A percentile compares a stretch with the other conserved stretches of the same genome.
These are phyloP conservation scores for Rhorus exstirpatorius DNA, from an alignment of 2,888 invertebrate genomes.

Conservation along the genomic window DNA sequence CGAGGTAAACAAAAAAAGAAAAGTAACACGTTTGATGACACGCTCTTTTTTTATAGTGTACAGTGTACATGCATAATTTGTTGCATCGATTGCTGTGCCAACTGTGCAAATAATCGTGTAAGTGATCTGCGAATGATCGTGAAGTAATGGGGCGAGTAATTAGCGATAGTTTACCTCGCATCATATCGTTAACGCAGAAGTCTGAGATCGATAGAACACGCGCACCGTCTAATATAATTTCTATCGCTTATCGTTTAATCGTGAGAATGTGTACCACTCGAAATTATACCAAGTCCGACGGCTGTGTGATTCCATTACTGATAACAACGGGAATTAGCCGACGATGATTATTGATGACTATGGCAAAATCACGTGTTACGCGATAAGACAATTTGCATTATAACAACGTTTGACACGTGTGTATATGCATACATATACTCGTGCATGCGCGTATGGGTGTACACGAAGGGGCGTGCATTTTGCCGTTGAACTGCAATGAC, in stretches of 20 bases:
- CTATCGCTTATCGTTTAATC: conserved; percentile 16
- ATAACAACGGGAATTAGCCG: conserved; percentile 61
- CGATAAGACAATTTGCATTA: conserved; percentile 68
- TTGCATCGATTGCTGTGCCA: too few relatives aligned
- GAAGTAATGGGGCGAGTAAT: too few relatives aligned
- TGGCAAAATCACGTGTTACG: conserved; percentile 64
- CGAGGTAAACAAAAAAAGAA: too few relatives aligned
- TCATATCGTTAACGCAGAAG: too few relatives aligned
- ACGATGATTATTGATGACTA: conserved; percentile 63
- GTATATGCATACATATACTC: background rate
- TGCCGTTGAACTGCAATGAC: conserved; percentile 22
- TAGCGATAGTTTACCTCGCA: too few relatives aligned
- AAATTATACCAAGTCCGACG: conserved; percentile 47
- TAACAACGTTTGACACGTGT: conserved; percentile 59
- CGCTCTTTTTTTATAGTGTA: too few relatives aligned
- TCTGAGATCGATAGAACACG: background rate
- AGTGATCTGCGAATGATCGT: too few relatives aligned
- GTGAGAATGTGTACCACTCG: conserved; percentile 22
- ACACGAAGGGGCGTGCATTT: conserved; percentile 11
- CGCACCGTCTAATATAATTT: background rate
- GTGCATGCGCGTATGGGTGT: conserved; percentile 11
- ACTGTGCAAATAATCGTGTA: too few relatives aligned
- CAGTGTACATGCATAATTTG: too few relatives aligned
- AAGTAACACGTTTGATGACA: too few relatives aligned
- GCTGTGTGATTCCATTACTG: conserved; percentile 53